Conservation (phyloP, 2,888 invertebrate genomes). For the Drosophila flavopinicola region DNA sequence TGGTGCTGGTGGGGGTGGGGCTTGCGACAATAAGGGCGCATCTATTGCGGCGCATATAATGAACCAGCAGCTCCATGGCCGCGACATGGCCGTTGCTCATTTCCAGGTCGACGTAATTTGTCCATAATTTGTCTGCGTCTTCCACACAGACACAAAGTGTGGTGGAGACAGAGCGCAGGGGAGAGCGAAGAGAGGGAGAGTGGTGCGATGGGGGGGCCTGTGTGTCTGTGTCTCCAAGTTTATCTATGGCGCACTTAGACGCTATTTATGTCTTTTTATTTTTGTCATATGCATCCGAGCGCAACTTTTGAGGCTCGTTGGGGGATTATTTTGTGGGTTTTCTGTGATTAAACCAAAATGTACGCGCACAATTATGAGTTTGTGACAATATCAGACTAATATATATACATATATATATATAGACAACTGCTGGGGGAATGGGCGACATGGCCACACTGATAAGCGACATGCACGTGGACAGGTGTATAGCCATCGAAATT, state of each 20-base stretch:
- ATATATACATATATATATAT: slow-evolving; percentile 12
- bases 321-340: slow-evolving; percentile 20
- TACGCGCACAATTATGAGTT: slow-evolving; percentile 54
- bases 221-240: slow-evolving; percentile 57
- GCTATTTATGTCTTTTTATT: slow-evolving; percentile 72
- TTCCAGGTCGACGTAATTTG: slow-evolving; percentile 83
- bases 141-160: slow-evolving; percentile 52
- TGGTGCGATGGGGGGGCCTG: background rate
- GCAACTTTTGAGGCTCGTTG: slow-evolving; percentile 17
- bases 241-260: slow-evolving; percentile 73
- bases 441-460: slow-evolving; percentile 19
- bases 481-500: slow-evolving; percentile 17
- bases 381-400: slow-evolving; percentile 30
- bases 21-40: slow-evolving; percentile 42
- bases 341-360: slow-evolving; percentile 6
- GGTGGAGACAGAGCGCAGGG: too few relatives aligned
- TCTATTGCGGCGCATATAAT: slow-evolving; percentile 70
- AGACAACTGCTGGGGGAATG: slow-evolving; percentile 1
- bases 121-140: slow-evolving; percentile 83
- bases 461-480: slow-evolving; percentile 41
- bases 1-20: background rate
- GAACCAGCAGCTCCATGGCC: slow-evolving; percentile 69
- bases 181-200: too few relatives aligned
- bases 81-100: slow-evolving; percentile 77
- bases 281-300: slow-evolving; percentile 50